phyloP scores from a whole-genome alignment of 2,113 vertebrate genomes.

The Epinephelus moara region DNA sequence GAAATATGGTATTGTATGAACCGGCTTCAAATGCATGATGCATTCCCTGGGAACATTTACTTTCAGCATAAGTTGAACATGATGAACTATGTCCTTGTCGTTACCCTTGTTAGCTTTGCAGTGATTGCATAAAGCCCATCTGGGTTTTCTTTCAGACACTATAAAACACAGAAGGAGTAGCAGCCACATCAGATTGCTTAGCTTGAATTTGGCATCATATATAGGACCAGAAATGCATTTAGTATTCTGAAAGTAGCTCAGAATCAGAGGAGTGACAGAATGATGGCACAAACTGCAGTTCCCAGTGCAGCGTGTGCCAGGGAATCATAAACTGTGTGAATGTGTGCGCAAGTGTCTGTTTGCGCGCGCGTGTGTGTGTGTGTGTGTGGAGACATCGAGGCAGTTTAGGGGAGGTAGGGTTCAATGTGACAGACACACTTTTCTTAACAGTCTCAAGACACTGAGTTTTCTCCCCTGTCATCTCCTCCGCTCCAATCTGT shows the following conservation, averaged over 20 bases:
- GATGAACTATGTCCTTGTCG: background rate
- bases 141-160: constrained; percentile 8
- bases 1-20: background rate
- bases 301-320: constrained; percentile 50
- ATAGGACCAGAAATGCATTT: constrained; percentile 48
- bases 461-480: constrained; percentile 33
- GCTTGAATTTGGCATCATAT: constrained; percentile 26
- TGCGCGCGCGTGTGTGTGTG: background rate
- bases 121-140: constrained; percentile 9
- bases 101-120: constrained; percentile 13
- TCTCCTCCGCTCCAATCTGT: constrained; percentile 23
- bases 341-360: constrained; percentile 17
- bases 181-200: constrained; percentile 25
- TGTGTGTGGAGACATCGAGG: constrained; percentile 18
- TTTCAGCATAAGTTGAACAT: background rate
- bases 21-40: background rate
- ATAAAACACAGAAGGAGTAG: constrained; percentile 22
- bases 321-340: constrained; percentile 49
- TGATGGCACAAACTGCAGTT: constrained; percentile 62
- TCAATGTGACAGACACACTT: constrained; percentile 41
- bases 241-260: constrained; percentile 62
- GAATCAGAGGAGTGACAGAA: constrained; percentile 64
- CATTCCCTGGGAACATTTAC: background rate
- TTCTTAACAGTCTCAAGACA: constrained; percentile 33
- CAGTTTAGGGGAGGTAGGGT: constrained; percentile 28